Conservation (phyloP, 2,113 vertebrate genomes). For the Vombatus ursinus region DNA sequence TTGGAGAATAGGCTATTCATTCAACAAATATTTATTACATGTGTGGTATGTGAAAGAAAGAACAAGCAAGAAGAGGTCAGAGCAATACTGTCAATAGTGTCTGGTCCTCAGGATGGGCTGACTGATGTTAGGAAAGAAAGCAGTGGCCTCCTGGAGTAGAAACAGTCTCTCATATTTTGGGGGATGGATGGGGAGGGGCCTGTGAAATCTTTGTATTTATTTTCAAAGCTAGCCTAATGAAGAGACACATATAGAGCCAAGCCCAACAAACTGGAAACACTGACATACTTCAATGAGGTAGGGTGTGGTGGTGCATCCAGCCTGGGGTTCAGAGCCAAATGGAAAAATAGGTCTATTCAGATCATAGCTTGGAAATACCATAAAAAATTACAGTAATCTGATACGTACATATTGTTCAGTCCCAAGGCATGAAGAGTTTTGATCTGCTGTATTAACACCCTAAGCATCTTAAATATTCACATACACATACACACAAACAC, state of each 20-base stretch:
- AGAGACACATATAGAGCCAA: not conserved
- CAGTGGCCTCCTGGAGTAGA: not conserved
- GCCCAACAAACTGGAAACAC: not conserved
- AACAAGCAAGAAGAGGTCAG: not conserved
- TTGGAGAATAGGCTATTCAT: not conserved
- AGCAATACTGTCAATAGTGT: not conserved
- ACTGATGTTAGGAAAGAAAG: not conserved
- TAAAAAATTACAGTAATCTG: not conserved
- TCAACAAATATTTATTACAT: not conserved
- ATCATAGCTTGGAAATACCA: not conserved
- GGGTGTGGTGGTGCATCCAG: not conserved
- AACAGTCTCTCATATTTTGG: not conserved
- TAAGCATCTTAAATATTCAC: not conserved
- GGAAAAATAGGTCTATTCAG: not conserved
- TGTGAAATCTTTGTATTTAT: not conserved
- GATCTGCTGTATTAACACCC: not conserved
- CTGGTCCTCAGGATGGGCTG: not conserved
- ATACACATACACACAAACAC: not conserved
- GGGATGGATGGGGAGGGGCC: not conserved
- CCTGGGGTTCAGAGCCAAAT: not conserved
- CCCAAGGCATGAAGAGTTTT: not conserved
- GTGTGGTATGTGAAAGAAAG: not conserved
- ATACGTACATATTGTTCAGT: not conserved
- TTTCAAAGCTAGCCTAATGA: not conserved
- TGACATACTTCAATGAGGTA: not conserved